Percentiles rank a stretch among this genome's conserved stretches.
Conservation (phyloP, 2,888 invertebrate species). For the Metacarcinus magister region DNA sequence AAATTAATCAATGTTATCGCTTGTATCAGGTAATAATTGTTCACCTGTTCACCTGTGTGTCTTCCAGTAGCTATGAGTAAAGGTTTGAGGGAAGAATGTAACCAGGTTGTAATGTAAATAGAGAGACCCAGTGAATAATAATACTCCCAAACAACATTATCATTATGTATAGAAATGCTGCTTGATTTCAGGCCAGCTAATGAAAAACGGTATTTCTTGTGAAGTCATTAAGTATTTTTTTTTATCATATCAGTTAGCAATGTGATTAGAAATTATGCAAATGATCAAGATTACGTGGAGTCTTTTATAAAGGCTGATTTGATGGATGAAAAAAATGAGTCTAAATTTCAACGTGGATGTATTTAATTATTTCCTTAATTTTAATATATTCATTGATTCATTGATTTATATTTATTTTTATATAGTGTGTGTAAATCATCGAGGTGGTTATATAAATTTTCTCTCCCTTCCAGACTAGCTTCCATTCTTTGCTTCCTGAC, state of each 20-base stretch:
- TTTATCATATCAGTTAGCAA: background rate
- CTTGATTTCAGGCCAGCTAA: background rate
- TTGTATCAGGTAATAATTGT: no score
- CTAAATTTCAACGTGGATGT: background rate
- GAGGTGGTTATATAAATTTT: background rate
- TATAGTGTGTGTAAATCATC: background rate
- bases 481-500: constrained; percentile 3
- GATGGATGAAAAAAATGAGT: background rate
- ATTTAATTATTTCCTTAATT: background rate
- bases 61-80: background rate
- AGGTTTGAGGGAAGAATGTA: no score
- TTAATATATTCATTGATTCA: background rate
- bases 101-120: no score
- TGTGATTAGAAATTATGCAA: background rate
- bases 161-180: background rate
- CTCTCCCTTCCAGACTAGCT: background rate
- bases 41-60: background rate
- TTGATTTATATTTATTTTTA: background rate
- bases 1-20: no score
- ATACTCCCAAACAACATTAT: background rate
- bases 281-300: background rate
- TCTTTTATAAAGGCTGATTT: background rate
- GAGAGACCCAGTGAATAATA: no score
- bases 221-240: background rate
- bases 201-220: background rate